Percentiles rank a stretch among this genome's conserved stretches.
Conservation (phyloP, 2,888 invertebrate genomes). For the Tinea trinotella region DNA sequence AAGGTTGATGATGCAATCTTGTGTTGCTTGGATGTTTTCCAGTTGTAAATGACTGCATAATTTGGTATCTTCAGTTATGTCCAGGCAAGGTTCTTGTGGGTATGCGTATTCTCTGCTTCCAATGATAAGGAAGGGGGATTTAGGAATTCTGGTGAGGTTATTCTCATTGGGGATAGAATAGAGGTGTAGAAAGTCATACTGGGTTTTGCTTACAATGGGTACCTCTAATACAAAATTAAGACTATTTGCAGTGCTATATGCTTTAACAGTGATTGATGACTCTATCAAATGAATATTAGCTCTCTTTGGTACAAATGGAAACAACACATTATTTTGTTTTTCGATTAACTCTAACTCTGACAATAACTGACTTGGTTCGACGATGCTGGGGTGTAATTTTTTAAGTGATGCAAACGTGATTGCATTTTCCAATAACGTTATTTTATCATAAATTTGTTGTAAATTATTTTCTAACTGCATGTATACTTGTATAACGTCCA, state of each 20-base stretch:
- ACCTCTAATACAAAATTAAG: conserved; percentile 11
- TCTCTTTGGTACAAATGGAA: conserved; percentile 2
- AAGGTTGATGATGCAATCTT: neutral
- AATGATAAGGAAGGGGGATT: conserved; percentile 12
- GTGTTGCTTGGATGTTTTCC: neutral
- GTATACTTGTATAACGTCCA: neutral
- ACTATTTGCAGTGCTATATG: neutral
- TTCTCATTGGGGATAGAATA: neutral
- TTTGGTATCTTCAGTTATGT: neutral
- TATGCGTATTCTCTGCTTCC: neutral
- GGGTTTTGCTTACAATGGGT: neutral
- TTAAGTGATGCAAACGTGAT: neutral
- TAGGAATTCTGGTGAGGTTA: conserved; percentile 4
- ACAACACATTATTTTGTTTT: neutral
- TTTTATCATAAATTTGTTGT: conserved; percentile 12
- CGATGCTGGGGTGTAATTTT: conserved; percentile 2
- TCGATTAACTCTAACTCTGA: neutral
- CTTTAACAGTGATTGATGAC: neutral
- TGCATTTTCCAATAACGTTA: conserved; percentile 1
- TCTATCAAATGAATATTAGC: conserved; percentile 7
- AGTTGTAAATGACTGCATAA: conserved; percentile 1
- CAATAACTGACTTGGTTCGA: neutral
- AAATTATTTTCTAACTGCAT: conserved; percentile 3
- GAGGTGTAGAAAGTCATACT: conserved; percentile 3
- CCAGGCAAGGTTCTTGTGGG: neutral